phyloP scores from a whole-genome alignment of 1,140 invertebrate species.

The Zaprionus davidi region DNA sequence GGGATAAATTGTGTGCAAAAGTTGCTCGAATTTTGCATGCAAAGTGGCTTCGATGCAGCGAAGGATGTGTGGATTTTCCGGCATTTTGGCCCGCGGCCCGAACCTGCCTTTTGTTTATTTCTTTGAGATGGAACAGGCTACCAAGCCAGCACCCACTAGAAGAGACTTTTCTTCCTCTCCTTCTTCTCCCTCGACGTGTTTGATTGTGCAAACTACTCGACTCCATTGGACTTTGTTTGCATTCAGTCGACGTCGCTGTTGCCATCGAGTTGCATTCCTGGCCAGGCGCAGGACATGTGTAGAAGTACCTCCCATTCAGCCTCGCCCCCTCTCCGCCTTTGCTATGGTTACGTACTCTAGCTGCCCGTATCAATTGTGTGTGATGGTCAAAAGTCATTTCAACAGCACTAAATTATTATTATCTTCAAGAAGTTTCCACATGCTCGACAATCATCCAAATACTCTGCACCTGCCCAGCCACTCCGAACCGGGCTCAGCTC shows the following conservation, averaged over 20 bases:
- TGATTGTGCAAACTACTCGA: conserved; percentile 68
- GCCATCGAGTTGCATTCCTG: conserved; percentile 64
- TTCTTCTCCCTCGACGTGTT: conserved; percentile 18
- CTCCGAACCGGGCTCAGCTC: too few relatives aligned
- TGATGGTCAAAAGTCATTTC: conserved; percentile 85
- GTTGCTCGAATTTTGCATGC: conserved; percentile 68
- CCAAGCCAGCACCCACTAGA: conserved; percentile 10
- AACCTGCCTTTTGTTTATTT: conserved; percentile 71
- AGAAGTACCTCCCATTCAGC: conserved; percentile 13
- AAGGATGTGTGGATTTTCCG: conserved; percentile 79
- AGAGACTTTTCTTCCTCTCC: too few relatives aligned
- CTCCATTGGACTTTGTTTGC: conserved; percentile 60
- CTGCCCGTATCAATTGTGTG: conserved; percentile 83
- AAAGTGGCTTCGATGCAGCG: conserved; percentile 61
- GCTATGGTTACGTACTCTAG: neutral
- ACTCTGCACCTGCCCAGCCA: conserved; percentile 36
- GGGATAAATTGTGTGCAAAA: conserved; percentile 34
- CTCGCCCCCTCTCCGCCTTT: neutral
- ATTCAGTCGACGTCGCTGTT: conserved; percentile 44
- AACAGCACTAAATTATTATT: conserved; percentile 85
- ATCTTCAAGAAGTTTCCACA: conserved; percentile 84
- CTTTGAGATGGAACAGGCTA: conserved; percentile 71
- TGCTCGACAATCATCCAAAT: conserved; percentile 77
- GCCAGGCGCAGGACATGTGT: conserved; percentile 53
- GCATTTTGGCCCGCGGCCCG: conserved; percentile 64